Percentiles rank a stretch among this genome's conserved stretches.
phyloP scores from a whole-genome alignment of 1,140 invertebrate genomes.

The Galendromus occidentalis region DNA sequence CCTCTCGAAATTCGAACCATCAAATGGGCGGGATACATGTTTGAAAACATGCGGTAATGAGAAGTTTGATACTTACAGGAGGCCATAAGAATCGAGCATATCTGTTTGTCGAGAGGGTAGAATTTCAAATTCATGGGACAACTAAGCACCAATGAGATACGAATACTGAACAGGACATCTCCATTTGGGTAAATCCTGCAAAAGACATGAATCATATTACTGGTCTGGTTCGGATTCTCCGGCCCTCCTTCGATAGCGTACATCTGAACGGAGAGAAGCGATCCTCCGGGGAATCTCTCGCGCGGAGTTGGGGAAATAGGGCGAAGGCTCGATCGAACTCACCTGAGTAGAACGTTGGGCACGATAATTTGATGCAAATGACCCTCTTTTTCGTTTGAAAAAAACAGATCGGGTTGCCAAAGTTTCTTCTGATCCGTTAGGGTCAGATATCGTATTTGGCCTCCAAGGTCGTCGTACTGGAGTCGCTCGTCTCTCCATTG shows the following conservation, averaged over 20 bases:
- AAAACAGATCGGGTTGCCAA: constrained; percentile 36
- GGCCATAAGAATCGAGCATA: constrained; percentile 30
- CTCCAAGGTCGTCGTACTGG: constrained; percentile 21
- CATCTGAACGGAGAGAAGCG: too few species aligned
- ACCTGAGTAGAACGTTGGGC: constrained; percentile 25
- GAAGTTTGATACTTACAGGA: constrained; percentile 28
- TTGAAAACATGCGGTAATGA: constrained; percentile 5
- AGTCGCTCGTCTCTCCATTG: constrained; percentile 31
- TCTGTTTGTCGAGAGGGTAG: constrained; percentile 32
- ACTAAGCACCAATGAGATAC: constrained; percentile 29
- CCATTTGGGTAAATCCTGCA: constrained; percentile 31
- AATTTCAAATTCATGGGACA: constrained; percentile 32
- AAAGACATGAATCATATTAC: constrained; percentile 11
- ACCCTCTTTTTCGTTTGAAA: constrained; percentile 33
- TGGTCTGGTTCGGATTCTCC: too few species aligned
- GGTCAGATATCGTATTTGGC: constrained; percentile 25
- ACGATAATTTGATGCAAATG: constrained; percentile 31
- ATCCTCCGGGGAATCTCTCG: too few species aligned
- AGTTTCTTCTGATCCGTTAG: constrained; percentile 27
- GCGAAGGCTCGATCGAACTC: not conserved
- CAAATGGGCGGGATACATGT: constrained; percentile 8
- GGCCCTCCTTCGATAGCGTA: too few species aligned
- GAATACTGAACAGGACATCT: constrained; percentile 31
- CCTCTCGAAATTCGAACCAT: not conserved
- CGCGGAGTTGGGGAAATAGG: too few species aligned